These are phyloP conservation scores for Eudemis profundana DNA, from an alignment of 2,888 invertebrate species.

Conservation along the genomic window DNA sequence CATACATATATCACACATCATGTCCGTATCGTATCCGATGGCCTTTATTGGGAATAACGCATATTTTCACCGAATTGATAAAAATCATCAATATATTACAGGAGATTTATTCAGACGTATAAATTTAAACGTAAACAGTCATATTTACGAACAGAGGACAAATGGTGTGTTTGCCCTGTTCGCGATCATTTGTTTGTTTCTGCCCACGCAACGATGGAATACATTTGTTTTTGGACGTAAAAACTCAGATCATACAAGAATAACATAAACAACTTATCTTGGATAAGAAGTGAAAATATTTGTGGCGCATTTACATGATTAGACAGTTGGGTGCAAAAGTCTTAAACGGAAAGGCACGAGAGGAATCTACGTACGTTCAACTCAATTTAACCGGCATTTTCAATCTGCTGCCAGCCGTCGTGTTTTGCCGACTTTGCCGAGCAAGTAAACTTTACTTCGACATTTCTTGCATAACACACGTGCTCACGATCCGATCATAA, in stretches of 20 bases:
- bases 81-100: conserved; percentile 23
- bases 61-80: conserved; percentile 25
- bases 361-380: conserved; percentile 36
- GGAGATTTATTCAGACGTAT: conserved; percentile 14
- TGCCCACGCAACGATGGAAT: conserved; percentile 25
- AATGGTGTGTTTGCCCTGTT: conserved; percentile 24
- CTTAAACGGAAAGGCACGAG: conserved; percentile 27
- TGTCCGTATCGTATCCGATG: conserved; percentile 28
- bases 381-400: conserved; percentile 42
- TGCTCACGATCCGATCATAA: conserved; percentile 26
- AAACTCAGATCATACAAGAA: conserved; percentile 13
- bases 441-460: conserved; percentile 35
- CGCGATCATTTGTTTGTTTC: conserved; percentile 27
- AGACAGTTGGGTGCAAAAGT: conserved; percentile 14
- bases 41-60: conserved; percentile 13
- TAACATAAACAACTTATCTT: conserved; percentile 25
- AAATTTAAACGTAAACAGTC: conserved; percentile 17
- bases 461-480: conserved; percentile 34
- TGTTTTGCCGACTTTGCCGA: conserved; percentile 30
- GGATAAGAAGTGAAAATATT: conserved; percentile 6
- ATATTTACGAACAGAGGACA: conserved; percentile 18
- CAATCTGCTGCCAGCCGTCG: conserved; percentile 37
- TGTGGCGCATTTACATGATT: conserved; percentile 12
- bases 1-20: conserved; percentile 29
- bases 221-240: conserved; percentile 6